Percentiles rank a stretch among this genome's conserved stretches.
Evolutionary conservation across 2,888 invertebrate species (phyloP).

Genomic region (Creontiades dilutus): DNA sequence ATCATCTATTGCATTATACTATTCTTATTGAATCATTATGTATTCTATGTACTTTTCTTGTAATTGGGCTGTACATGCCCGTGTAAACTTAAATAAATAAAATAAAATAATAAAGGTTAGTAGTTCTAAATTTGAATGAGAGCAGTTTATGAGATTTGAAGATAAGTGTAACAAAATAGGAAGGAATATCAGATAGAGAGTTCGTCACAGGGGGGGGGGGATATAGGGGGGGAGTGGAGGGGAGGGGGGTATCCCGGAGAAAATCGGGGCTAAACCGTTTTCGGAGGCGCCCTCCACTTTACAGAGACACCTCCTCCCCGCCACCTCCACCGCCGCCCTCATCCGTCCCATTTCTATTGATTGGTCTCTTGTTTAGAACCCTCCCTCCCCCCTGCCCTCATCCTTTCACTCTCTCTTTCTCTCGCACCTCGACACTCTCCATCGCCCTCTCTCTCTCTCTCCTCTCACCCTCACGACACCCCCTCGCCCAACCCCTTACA

Average conservation of each 20-base stretch:
- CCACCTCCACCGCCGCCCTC: conserved; percentile 1
- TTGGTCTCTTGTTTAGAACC: conserved; percentile 56
- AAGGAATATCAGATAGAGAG: no score
- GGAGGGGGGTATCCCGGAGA: not conserved
- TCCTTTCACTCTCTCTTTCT: not conserved
- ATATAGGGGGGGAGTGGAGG: not conserved
- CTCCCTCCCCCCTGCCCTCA: not conserved
- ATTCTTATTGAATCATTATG: no score
- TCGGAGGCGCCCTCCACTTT: conserved; percentile 57
- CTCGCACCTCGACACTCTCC: no score
- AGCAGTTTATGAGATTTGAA: no score
- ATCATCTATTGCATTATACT: no score
- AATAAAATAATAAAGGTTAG: no score
- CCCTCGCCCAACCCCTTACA: not conserved
- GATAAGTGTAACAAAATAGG: no score
- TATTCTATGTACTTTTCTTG: no score
- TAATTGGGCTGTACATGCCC: no score
- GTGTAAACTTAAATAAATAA: no score
- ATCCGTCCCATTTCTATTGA: conserved; percentile 22
- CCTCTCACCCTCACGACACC: not conserved
- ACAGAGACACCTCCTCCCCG: conserved; percentile 41
- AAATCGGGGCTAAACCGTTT: conserved; percentile 32
- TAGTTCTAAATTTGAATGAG: no score
- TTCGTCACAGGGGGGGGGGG: no score
- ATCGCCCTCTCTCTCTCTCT: not conserved